Percentiles rank a stretch among this genome's conserved stretches.
Evolutionary conservation across 2,797 vertebrate genomes (phyloP).

Genomic region (Sebastes cheni): DNA sequence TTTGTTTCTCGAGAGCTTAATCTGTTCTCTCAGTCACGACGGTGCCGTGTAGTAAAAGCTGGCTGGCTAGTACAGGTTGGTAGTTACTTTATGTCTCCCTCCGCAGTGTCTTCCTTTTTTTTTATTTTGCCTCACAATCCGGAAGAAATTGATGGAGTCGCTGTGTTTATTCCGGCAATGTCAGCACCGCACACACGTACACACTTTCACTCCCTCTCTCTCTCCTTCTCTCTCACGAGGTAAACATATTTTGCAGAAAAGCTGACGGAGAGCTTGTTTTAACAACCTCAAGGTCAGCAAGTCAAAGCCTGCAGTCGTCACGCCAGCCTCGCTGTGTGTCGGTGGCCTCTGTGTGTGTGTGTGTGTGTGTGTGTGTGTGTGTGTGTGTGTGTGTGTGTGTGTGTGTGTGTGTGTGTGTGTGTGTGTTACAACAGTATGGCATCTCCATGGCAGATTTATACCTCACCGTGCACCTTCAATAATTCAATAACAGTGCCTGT

Average conservation of each 20-base stretch:
- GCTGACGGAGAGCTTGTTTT: conserved; percentile 83
- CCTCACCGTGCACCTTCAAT: conserved; percentile 78
- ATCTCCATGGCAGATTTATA: conserved; percentile 78
- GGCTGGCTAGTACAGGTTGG: conserved; percentile 44
- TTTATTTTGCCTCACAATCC: conserved; percentile 66
- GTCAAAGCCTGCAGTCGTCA: conserved; percentile 78
- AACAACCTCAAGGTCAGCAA: conserved; percentile 84
- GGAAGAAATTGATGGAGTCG: conserved; percentile 76
- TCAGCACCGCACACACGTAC: conserved; percentile 63
- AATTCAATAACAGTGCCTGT: conserved; percentile 78
- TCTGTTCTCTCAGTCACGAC: conserved; percentile 47
- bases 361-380: conserved; percentile 40
- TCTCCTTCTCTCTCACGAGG: conserved; percentile 60
- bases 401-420: conserved; percentile 14
- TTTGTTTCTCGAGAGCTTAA: conserved; percentile 56
- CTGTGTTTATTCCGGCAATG: conserved; percentile 73
- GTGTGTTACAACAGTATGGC: conserved; percentile 61
- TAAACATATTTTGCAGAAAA: conserved; percentile 83
- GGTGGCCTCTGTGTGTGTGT: conserved; percentile 40
- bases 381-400: conserved; percentile 26
- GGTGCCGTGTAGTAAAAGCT: conserved; percentile 45
- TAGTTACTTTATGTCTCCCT: conserved; percentile 64
- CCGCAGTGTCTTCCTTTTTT: conserved; percentile 53
- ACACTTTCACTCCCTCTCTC: conserved; percentile 39
- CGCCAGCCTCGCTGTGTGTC: conserved; percentile 62